Evolutionary conservation across 2,113 vertebrate genomes (phyloP), one percentile per base, ranked within the genome.

Genomic region (Rhinolophus sinicus): DNA sequence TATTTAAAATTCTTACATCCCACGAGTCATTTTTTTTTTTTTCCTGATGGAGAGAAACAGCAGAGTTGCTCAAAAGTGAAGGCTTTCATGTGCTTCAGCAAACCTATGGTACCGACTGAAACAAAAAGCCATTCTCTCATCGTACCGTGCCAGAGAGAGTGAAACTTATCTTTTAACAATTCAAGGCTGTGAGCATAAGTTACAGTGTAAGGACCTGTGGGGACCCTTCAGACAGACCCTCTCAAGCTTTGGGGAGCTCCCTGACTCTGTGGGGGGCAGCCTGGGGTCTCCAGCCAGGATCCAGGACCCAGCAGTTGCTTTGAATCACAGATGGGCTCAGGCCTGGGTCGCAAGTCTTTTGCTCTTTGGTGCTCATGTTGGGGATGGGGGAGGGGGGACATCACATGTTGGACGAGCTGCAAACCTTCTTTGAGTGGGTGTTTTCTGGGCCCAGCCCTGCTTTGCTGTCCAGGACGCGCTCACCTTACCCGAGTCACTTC

Each of bases 361-460:
- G 40, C 33, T 58, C 7, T 26, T 8, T 2, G 2, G 10, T 6
- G 44, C n/a, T 30, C 21, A 33, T 8, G 26, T 9, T 44, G 40
- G 40, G 40, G 5, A 44, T 44, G 4, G 40, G 40, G 40, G 40
- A 44, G 40, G 40, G 72, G 13, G 14, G 18, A 2, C 72, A 33
- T 40, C 3, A 0, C 4, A 0, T 18, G 40, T 7, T 75, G 56
- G 50, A 73, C 3, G 0, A 8, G 4, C 12, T 11, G 40, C 62
- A 62, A 18, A 38, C 65, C 47, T 56, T 24, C 47, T 26, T 24
- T 30, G 5, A 14, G 21, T 18, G 16, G 18, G 75, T 24, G 5
- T 22, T 47, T 69, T 82, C 72, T 50, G 50, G 13, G 10, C 50
- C 0, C 8, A 44, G 19, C 40, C 76, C 91, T 38, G 76, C 50